phyloP scores from a whole-genome alignment of 35 echinoderm and acorn worm genomes.

The Holothuria glaberrima region DNA sequence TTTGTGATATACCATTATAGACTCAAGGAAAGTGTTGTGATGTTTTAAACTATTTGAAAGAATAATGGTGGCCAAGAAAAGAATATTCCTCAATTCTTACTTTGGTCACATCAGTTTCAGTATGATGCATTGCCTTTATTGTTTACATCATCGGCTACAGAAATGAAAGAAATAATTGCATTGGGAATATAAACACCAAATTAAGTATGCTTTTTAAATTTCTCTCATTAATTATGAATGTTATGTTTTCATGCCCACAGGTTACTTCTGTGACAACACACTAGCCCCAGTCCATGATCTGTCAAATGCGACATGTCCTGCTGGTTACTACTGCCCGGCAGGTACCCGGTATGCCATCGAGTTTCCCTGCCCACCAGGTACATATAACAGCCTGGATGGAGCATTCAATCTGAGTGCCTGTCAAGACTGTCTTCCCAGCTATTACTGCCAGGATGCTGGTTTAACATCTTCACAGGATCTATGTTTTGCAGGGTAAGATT shows the following conservation, averaged over 20 bases:
- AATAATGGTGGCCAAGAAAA: too few relatives aligned
- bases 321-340: slow-evolving; percentile 87
- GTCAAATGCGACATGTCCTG: slow-evolving; percentile 75
- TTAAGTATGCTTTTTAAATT: too few relatives aligned
- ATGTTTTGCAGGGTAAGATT: slow-evolving; percentile 93
- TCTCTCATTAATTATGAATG: too few relatives aligned
- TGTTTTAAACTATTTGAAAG: too few relatives aligned
- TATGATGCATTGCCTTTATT: too few relatives aligned
- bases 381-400: slow-evolving; percentile 79
- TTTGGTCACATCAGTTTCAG: too few relatives aligned
- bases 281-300: slow-evolving; percentile 73
- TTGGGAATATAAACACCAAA: too few relatives aligned
- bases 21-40: too few relatives aligned
- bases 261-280: slow-evolving; percentile 98
- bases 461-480: slow-evolving; percentile 66
- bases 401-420: slow-evolving; percentile 68
- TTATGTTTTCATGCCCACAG: slow-evolving; percentile 37
- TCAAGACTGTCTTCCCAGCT: slow-evolving; percentile 70
- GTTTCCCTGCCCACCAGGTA: slow-evolving; percentile 82
- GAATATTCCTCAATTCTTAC: too few relatives aligned
- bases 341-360: slow-evolving; percentile 84
- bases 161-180: too few relatives aligned
- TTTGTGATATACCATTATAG: too few relatives aligned
- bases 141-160: too few relatives aligned
- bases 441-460: slow-evolving; percentile 83